Evolutionary conservation across 2,113 vertebrate species (phyloP).

Genomic region (Turnix velox): DNA sequence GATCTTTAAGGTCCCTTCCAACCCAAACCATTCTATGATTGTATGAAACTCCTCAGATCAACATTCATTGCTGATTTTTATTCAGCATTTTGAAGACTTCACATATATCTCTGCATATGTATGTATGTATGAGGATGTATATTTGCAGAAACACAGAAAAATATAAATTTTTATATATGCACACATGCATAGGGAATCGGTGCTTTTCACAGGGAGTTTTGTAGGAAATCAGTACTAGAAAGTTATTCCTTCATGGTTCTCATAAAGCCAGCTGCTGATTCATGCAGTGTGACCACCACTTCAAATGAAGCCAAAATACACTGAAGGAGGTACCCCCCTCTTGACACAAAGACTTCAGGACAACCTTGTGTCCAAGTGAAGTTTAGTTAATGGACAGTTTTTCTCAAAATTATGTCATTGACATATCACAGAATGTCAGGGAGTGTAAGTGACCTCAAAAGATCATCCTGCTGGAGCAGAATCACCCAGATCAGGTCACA

Average conservation of each 20-base stretch:
- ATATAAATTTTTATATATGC: not conserved
- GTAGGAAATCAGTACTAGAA: not conserved
- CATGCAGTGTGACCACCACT: accelerated
- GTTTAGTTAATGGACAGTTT: not conserved
- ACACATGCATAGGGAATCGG: not conserved
- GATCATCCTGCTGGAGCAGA: too few relatives aligned
- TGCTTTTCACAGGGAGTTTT: not conserved
- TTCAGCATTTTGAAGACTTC: not conserved
- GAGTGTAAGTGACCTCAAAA: too few relatives aligned
- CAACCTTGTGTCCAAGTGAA: not conserved
- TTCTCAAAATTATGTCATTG: not conserved
- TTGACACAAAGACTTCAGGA: not conserved
- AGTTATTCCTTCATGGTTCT: not conserved
- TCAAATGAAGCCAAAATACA: not conserved
- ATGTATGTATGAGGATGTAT: not conserved
- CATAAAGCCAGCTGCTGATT: not conserved
- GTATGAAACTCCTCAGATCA: not conserved
- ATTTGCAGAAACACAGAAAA: accelerated
- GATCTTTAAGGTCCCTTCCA: too few relatives aligned
- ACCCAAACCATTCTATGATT: too few relatives aligned
- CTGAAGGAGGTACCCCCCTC: accelerated
- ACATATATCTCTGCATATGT: not conserved
- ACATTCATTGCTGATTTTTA: not conserved
- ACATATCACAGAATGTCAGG: accelerated
- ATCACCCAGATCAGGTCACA: too few relatives aligned